phyloP scores from a whole-genome alignment of 1,140 invertebrate species.

The Ridgeia piscesae region DNA sequence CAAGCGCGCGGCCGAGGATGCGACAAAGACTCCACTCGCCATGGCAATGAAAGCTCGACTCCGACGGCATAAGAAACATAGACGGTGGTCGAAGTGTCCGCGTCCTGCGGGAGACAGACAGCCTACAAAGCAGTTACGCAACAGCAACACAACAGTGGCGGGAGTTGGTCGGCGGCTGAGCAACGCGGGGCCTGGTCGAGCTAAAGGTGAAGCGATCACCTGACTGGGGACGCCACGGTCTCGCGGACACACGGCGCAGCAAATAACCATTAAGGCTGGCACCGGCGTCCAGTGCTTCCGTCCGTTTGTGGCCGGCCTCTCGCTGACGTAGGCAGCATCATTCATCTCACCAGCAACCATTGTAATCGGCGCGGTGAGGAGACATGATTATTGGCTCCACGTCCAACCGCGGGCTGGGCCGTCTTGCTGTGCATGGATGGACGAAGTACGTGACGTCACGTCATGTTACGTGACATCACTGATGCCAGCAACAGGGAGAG shows the following conservation, averaged over 20 bases:
- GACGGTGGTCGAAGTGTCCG: not conserved
- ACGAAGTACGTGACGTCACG: too few species aligned
- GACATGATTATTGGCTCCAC: not conserved
- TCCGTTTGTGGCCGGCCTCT: not conserved
- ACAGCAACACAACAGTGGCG: not conserved
- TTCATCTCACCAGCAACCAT: not conserved
- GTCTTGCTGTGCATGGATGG: not conserved
- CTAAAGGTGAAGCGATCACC: not conserved
- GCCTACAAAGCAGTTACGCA: not conserved
- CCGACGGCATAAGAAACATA: too few species aligned
- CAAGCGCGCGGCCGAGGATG: not conserved
- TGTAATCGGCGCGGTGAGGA: not conserved
- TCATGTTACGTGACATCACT: not conserved
- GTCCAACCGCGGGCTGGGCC: too few species aligned
- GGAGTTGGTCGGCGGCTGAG: not conserved
- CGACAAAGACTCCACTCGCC: not conserved
- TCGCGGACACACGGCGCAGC: not conserved
- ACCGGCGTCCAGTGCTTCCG: not conserved
- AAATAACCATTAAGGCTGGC: not conserved
- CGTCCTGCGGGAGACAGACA: not conserved
- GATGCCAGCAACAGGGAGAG: too few species aligned
- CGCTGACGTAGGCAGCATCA: not conserved
- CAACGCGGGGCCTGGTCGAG: not conserved
- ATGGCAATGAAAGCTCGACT: not conserved
- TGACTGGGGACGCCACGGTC: not conserved